Conservation (phyloP, 1,140 invertebrate genomes). For the Bombus affinis region DNA sequence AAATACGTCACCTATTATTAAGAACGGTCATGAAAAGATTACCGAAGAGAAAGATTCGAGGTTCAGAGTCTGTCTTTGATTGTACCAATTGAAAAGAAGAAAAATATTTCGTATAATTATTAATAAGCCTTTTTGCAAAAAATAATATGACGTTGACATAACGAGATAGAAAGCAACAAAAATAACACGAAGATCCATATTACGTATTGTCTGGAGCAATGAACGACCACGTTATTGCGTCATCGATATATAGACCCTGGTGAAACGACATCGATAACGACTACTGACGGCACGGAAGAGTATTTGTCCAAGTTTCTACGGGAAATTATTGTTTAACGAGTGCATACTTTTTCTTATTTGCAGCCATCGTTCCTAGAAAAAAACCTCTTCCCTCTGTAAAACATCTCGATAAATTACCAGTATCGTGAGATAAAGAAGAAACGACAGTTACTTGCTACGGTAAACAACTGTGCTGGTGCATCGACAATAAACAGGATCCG, state of each 20-base stretch:
- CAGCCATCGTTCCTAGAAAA: not conserved
- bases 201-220: not conserved
- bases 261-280: slow-evolving; percentile 2
- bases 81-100: too few species aligned
- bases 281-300: not conserved
- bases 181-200: not conserved
- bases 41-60: too few species aligned
- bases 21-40: too few species aligned
- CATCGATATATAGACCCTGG: not conserved
- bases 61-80: too few species aligned
- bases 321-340: slow-evolving; percentile 4
- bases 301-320: not conserved
- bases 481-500: slow-evolving; percentile 7
- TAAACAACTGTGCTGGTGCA: not conserved
- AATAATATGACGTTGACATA: too few species aligned
- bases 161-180: not conserved
- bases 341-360: not conserved
- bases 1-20: too few species aligned
- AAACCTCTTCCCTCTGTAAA: not conserved
- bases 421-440: not conserved
- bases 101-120: too few species aligned
- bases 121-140: too few species aligned
- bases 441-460: not conserved
- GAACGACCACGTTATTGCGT: not conserved
- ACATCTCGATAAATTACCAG: not conserved